Base-by-base conservation (phyloP, 2,888 invertebrate genomes). In the Andrena trimmerana region DNA sequence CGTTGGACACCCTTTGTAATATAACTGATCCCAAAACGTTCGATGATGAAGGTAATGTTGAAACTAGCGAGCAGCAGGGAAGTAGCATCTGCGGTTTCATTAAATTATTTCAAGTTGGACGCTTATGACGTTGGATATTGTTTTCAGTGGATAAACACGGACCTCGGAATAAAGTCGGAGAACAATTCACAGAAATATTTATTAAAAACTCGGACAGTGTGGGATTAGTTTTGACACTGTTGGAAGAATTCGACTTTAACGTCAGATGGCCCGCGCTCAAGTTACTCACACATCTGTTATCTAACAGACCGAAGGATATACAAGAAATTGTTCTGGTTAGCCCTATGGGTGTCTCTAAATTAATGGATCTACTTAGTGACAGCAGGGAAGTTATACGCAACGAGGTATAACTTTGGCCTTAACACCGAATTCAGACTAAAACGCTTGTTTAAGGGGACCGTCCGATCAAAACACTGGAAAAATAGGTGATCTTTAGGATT, bases 101-200 rank as follows among this genome's bases (percentile, higher is more conserved):
- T 13, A 0, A 13, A 42, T 13, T 13, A 4, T 42, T 13, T 13
- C 42, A 42, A 42, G 3, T 42, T 13, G 13, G 4, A 42, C 13
- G 13, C 42, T 4, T 4, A 4, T 13, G 42, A 42, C 13, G 4
- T 1, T 7, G 29, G 65, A 54, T 36, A 13, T 71, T 59, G 72
- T 20, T 88, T 88, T 48, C 90, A 90, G 94, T 93, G n/a, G 91
- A 93, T 2, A 92, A 93, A 59, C 90, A 93, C 60, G 92, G 93
- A 71, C 88, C 91, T 50, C 86, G 92, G 16, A 91, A 88, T 74
- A 97, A 97, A 93, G 96, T 98, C 33, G 98, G 98, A 0, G 97
- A 97, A 92, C 98, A 98, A 92, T 99, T 99, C 94, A 99, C 99
- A 0, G 99, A 99, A 95, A 99, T 99, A 96, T 99, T 99, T 93